Evolutionary conservation across 2,113 vertebrate genomes (phyloP).

Genomic region (Ictalurus furcatus): DNA sequence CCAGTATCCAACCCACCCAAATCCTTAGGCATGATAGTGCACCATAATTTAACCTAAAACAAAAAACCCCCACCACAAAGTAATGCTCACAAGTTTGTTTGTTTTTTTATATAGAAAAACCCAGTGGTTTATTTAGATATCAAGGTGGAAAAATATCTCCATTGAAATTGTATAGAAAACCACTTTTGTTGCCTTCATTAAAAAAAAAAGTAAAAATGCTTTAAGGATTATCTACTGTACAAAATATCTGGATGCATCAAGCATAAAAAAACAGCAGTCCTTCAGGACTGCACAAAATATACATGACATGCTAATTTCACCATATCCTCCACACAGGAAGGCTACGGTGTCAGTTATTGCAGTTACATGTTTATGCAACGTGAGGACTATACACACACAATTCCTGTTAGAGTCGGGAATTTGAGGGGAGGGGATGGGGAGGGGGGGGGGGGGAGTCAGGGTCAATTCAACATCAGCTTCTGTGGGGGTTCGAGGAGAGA

Average conservation of each 20-base stretch:
- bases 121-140: conserved; percentile 49
- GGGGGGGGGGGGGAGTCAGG: not conserved
- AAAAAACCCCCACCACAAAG: not conserved
- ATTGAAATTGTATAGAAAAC: conserved; percentile 1
- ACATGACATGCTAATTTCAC: conserved; percentile 52
- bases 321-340: conserved; percentile 59
- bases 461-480: conserved; percentile 67
- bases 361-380: conserved; percentile 52
- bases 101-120: conserved; percentile 14
- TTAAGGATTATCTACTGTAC: conserved; percentile 62
- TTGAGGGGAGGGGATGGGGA: too few species aligned
- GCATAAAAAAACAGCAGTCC: conserved; percentile 47
- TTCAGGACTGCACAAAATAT: conserved; percentile 63
- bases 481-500: conserved; percentile 84
- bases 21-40: not conserved
- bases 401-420: conserved; percentile 7
- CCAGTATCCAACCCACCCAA: not conserved
- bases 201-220: conserved; percentile 55
- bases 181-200: conserved; percentile 36
- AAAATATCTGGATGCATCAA: conserved; percentile 48
- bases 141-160: not conserved
- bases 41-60: not conserved
- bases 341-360: conserved; percentile 49
- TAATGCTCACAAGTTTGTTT: not conserved
- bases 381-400: conserved; percentile 44